Conservation (phyloP, 1,140 invertebrate species). For the Drosophila murphyi region DNA sequence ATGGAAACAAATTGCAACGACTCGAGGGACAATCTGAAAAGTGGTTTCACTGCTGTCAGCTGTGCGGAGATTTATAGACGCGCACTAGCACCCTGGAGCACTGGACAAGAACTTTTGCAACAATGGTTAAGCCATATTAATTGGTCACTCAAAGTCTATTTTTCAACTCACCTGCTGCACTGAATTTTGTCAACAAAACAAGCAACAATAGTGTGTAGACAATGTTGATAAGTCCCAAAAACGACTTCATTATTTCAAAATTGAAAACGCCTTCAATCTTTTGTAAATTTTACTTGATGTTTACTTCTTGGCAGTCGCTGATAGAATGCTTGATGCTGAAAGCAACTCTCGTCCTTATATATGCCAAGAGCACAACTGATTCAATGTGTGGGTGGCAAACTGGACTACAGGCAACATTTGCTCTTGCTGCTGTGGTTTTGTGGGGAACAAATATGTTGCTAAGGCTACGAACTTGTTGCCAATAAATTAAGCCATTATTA, state of each 20-base stretch:
- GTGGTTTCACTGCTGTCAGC: not conserved
- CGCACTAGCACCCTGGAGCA: constrained; percentile 5
- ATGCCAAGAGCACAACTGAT: constrained; percentile 30
- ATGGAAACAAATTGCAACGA: constrained; percentile 32
- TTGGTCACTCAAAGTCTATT: constrained; percentile 2
- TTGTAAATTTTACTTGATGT: constrained; percentile 36
- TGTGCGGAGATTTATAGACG: constrained; percentile 32
- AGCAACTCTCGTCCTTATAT: constrained; percentile 70
- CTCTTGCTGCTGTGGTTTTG: not conserved
- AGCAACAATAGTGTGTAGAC: constrained; percentile 53
- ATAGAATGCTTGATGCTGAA: constrained; percentile 61
- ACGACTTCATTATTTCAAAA: constrained; percentile 63
- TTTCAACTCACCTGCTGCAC: constrained; percentile 64
- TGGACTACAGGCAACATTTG: constrained; percentile 17
- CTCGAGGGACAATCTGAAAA: not conserved
- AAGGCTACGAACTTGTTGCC: constrained; percentile 21
- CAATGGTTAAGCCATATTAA: constrained; percentile 21
- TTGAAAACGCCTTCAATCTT: not conserved
- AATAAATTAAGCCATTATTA: not conserved
- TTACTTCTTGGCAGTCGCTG: constrained; percentile 46
- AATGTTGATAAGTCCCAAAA: constrained; percentile 47
- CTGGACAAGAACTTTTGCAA: not conserved
- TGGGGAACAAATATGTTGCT: constrained; percentile 37
- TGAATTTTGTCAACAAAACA: constrained; percentile 55
- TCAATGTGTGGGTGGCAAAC: not conserved